These are phyloP conservation scores for Ailurus styani DNA, from an alignment of 2,113 vertebrate genomes.

Conservation along the genomic window DNA sequence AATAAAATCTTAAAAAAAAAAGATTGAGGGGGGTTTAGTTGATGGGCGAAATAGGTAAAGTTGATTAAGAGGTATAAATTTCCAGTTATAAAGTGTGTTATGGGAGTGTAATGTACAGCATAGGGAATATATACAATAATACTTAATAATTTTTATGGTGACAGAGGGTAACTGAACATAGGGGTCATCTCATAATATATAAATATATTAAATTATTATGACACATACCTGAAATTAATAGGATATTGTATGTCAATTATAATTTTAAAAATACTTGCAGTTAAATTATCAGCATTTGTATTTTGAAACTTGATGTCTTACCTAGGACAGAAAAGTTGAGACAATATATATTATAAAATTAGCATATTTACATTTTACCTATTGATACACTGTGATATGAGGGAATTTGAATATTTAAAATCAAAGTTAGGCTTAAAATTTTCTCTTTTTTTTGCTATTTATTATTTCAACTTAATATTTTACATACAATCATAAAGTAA, in stretches of 20 bases:
- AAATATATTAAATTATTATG: background rate
- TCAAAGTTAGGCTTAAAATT: constrained; percentile 37
- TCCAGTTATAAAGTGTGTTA: background rate
- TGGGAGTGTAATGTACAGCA: background rate
- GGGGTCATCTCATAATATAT: background rate
- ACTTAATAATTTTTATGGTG: background rate
- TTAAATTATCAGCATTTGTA: background rate
- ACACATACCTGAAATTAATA: background rate
- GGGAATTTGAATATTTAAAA: background rate
- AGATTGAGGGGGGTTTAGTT: too few relatives aligned
- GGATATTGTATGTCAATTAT: background rate
- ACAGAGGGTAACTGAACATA: background rate
- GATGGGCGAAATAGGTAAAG: background rate
- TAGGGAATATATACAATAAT: background rate
- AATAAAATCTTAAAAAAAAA: too few relatives aligned
- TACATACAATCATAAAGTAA: background rate
- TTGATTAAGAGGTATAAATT: background rate
- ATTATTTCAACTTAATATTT: background rate
- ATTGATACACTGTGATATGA: background rate
- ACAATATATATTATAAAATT: background rate
- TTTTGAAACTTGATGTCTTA: background rate
- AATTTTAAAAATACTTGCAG: background rate
- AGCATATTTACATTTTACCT: background rate
- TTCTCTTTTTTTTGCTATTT: background rate
- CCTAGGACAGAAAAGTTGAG: background rate